Evolutionary conservation across 2,888 invertebrate species (phyloP), one percentile per base, ranked within the genome.

Genomic region (Drosophila ezoana): DNA sequence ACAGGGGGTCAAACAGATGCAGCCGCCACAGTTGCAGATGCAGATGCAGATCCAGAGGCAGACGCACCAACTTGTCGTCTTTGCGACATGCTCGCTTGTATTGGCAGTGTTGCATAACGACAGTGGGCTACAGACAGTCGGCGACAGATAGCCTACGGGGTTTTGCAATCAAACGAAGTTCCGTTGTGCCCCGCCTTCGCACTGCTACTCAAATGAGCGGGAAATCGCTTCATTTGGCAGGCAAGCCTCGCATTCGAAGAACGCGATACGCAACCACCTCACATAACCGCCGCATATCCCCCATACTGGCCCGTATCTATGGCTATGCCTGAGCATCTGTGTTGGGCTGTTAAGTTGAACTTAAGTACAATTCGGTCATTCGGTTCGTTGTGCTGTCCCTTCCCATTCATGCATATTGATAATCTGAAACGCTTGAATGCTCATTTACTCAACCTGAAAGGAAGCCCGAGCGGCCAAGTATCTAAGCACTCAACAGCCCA

Each of bases 341-440:
- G 32, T 47, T 67, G 66, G 28, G 16, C 37, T 68, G 68, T 59
- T 52, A 53, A 45, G 72, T 75, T 81, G 65, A 76, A 71, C 71
- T 83, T 80, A 80, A 86, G 71, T 71, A 84, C 72, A 76, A 76
- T 79, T 79, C 76, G 73, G 69, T 70, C 81, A 72, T 23, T 73
- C 60, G 70, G 40, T 32, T 49, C 28, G n/a, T 16, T n/a, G 16
- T 4, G 23, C 47, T n/a, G 14, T 23, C 47, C 62, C 53, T 57
- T 58, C 33, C 58, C 58, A 68, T 63, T 53, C 83, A 74, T 76
- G 83, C 77, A 82, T 86, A 87, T 88, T 89, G 89, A 89, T 90
- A 90, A 90, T 89, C 90, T 87, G 77, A 78, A 84, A 80, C 81
- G 89, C 88, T 89, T 86, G 81, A 90, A 76, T 89, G 89, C 70